Evolutionary conservation across 2,888 invertebrate species (phyloP), one percentile per base, ranked within the genome.

Genomic region (Lochmaea capreae): DNA sequence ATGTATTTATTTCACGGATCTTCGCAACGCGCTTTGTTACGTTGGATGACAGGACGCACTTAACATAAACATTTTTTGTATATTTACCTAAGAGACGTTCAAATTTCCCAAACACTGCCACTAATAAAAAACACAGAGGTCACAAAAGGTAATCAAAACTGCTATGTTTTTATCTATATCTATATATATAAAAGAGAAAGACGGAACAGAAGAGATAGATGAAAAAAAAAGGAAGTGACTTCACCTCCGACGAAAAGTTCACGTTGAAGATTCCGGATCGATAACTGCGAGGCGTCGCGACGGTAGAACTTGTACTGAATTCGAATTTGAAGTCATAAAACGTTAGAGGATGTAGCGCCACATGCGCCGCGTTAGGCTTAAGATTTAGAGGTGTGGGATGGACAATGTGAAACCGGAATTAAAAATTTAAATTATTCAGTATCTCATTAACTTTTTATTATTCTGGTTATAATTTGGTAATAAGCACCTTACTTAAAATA

Each of bases 261-360:
- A 67, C 63, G 71, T 11, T 66, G 73, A 65, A 58, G 67, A 69
- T 69, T 54, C 49, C 71, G 65, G 71, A 73, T 77, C 77, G 67
- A 77, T 77, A 69, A 62, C 70, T 67, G 66, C 66, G 71, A 70
- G 72, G 82, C 83, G 83, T 82, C 83, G 83, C 83, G 82, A 78
- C 83, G 83, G 75, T 76, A 68, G 68, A 74, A 74, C 80, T 79
- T 80, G 79, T 80, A 82, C 82, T 81, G 81, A 79, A 78, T 58
- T 71, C 46, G 46, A 71, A 71, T 71, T 57, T 46, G 43, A 74
- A 72, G 46, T 65, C 62, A 67, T 66, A 73, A 65, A 54, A 63
- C 69, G 63, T 66, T 66, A 66, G 65, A 69, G 49, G 65, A 59
- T 73, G 58, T 59, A 71, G 66, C 65, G 58, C 72, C 74, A 74